These are phyloP conservation scores for Andrena bucephala DNA, from an alignment of 2,888 invertebrate species.

Conservation along the genomic window DNA sequence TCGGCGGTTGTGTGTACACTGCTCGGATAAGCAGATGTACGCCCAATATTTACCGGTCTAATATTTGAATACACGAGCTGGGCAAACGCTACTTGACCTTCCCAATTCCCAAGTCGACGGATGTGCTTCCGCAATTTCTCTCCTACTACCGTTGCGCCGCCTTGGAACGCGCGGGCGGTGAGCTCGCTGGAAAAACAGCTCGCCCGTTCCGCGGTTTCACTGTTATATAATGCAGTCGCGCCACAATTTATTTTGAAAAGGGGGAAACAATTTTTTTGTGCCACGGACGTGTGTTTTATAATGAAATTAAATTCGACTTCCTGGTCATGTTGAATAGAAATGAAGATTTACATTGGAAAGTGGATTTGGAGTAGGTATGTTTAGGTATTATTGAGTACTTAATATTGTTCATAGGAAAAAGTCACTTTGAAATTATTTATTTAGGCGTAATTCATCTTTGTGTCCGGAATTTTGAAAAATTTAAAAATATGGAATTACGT, in stretches of 20 bases:
- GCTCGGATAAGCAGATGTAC: conserved; percentile 23
- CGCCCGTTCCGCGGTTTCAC: conserved; percentile 3
- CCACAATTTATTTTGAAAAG: not conserved
- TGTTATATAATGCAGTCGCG: not conserved
- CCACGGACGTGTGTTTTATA: not conserved
- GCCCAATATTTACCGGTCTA: conserved; percentile 51
- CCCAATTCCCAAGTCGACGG: conserved; percentile 22
- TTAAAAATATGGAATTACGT: too few species aligned
- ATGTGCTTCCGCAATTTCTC: conserved; percentile 32
- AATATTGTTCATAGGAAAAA: too few species aligned
- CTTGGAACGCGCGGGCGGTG: not conserved
- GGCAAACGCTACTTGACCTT: conserved; percentile 49
- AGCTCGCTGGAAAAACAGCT: not conserved
- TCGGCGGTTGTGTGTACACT: not conserved
- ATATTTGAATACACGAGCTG: conserved; percentile 53
- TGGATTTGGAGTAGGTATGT: too few species aligned
- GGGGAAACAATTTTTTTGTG: not conserved
- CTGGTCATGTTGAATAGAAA: too few species aligned
- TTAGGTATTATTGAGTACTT: too few species aligned
- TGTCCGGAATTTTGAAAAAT: too few species aligned
- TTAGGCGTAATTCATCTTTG: too few species aligned
- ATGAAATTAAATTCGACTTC: too few species aligned
- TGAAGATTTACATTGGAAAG: too few species aligned
- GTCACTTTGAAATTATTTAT: too few species aligned
- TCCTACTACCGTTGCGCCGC: not conserved